These are phyloP conservation scores for Scyliorhinus canicula DNA, from an alignment of 2,797 vertebrate species.

Conservation along the genomic window DNA sequence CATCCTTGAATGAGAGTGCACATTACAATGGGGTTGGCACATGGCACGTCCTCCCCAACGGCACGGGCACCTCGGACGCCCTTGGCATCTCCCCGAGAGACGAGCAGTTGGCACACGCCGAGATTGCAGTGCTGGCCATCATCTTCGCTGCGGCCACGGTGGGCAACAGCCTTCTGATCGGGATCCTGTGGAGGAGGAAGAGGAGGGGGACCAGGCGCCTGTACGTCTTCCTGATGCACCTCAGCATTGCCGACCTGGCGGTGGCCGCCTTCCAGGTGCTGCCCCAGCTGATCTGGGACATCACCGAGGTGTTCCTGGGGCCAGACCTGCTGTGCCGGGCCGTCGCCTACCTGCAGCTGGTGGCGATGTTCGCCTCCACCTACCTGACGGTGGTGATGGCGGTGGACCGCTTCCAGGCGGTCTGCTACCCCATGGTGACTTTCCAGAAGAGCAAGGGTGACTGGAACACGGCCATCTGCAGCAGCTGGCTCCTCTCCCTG, in stretches of 20 bases:
- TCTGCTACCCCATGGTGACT: conserved; percentile 54
- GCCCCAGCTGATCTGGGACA: conserved; percentile 56
- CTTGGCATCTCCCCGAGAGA: conserved; percentile 51
- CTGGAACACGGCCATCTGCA: conserved; percentile 55
- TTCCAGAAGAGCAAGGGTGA: conserved; percentile 54
- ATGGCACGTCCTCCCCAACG: background rate
- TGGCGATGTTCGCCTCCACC: conserved; percentile 57
- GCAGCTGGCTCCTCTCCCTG: conserved; percentile 52
- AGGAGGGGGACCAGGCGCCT: conserved; percentile 54
- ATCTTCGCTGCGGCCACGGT: conserved; percentile 53
- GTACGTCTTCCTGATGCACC: conserved; percentile 59
- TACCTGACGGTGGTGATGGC: conserved; percentile 57
- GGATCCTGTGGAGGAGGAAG: conserved; percentile 52
- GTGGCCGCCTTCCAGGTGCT: conserved; percentile 58
- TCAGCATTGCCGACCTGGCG: conserved; percentile 54
- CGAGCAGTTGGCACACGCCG: conserved; percentile 50
- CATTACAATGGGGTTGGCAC: background rate
- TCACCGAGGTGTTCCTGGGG: conserved; percentile 55
- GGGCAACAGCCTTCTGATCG: conserved; percentile 52
- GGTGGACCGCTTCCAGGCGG: conserved; percentile 52
- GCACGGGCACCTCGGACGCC: conserved; percentile 39
- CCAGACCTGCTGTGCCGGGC: conserved; percentile 54
- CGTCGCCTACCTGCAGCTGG: conserved; percentile 55
- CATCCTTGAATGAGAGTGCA: conserved; percentile 46
- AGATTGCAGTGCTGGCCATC: conserved; percentile 52